Evolutionary conservation across 1,140 invertebrate genomes (phyloP).

Genomic region (Ips nitidus): DNA sequence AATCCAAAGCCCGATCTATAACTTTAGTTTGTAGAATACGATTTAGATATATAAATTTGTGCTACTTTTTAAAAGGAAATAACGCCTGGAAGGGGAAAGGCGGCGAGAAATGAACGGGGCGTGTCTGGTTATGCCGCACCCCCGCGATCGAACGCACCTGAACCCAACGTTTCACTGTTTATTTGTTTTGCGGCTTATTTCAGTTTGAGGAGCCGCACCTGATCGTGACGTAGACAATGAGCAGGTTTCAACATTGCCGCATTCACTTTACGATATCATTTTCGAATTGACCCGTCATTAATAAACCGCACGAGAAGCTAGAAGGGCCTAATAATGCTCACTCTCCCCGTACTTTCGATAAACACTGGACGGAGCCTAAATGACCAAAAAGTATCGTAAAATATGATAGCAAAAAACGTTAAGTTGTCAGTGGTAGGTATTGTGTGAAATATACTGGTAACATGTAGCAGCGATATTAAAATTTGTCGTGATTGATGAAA

Average conservation of each 20-base stretch:
- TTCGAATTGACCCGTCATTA: constrained; percentile 12
- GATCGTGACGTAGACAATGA: constrained; percentile 31
- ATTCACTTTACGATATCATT: background rate
- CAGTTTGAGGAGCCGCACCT: constrained; percentile 37
- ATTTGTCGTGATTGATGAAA: constrained; percentile 51
- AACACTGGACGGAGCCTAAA: constrained; percentile 23
- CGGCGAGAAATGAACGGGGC: constrained; percentile 42
- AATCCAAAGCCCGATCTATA: constrained; percentile 24
- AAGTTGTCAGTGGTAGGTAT: constrained; percentile 43
- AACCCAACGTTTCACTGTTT: constrained; percentile 36
- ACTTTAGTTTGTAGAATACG: constrained; percentile 36
- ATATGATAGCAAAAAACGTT: constrained; percentile 37
- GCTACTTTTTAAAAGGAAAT: constrained; percentile 43
- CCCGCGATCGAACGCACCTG: constrained; percentile 46
- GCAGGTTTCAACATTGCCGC: constrained; percentile 6
- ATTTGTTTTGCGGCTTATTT: constrained; percentile 39
- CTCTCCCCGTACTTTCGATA: constrained; percentile 25
- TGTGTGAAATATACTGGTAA: constrained; percentile 48
- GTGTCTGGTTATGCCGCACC: constrained; percentile 44
- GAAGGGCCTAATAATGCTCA: constrained; percentile 19
- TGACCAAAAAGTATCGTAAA: constrained; percentile 36
- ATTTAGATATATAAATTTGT: constrained; percentile 41
- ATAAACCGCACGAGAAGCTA: constrained; percentile 1
- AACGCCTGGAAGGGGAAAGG: constrained; percentile 40
- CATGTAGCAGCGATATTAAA: constrained; percentile 50